Evolutionary conservation across 2,797 vertebrate species (phyloP), one percentile per base, ranked within the genome.

Genomic region (Chaetodon trifasciatus): DNA sequence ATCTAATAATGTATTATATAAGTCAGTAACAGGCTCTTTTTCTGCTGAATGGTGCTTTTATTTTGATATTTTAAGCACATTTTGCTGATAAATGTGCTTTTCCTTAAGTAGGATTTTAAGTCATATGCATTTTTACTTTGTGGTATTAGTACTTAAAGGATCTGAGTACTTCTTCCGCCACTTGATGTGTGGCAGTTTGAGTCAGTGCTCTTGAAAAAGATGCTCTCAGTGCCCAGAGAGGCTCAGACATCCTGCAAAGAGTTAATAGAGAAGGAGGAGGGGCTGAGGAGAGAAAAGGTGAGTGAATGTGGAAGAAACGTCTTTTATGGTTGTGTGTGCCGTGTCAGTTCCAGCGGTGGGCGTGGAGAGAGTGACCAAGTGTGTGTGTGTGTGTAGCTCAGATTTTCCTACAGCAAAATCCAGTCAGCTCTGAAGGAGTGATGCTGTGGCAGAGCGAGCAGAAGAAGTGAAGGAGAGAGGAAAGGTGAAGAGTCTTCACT

Each of bases 251-350:
- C 9, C 46, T 19, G 53, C 28, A 24, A 83, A 80, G 74, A 72
- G 68, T 80, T 74, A 81, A 76, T 0, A 77, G n/a, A 68, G 61
- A 52, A 6, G 32, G 72, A 53, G 23, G 39, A 75, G 35, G 13
- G 46, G 52, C 42, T 46, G 55, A 68, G 35, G 57, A 67, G 67
- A 70, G 76, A 55, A 74, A 85, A 79, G 74, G 85, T 88, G 90
- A 83, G 74, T 46, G 74, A 75, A 74, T 79, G 56, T 67, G 50
- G 76, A 83, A 85, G 83, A 87, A 87, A 85, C 55, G 44, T 81
- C 81, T 94, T 94, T 92, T 90, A 93, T 90, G 87, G 90, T 82
- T 70, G 64, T 88, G 85, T 81, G 65, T 79, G 70, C 73, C 47
- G 74, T 70, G 72, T 91, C 83, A 75, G 55, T 87, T 89, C 78